A percentile compares a stretch with the other conserved stretches of the same genome.
Conservation (phyloP, 2,888 invertebrate genomes). For the Aricia artaxerxes region DNA sequence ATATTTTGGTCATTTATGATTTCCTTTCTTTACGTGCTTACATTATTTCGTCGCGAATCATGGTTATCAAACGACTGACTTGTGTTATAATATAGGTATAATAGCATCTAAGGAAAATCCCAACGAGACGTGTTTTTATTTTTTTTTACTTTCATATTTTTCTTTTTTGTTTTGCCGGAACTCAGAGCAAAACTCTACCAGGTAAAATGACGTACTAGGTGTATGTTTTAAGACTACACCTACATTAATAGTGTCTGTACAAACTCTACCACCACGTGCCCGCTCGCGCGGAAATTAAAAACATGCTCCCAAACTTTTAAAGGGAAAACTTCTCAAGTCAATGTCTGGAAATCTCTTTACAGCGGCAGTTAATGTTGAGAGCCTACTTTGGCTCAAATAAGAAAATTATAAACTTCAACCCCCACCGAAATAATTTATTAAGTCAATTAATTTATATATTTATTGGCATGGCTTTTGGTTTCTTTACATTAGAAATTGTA, state of each 20-base stretch:
- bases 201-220: no score
- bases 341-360: slow-evolving; percentile 50
- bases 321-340: slow-evolving; percentile 60
- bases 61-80: no score
- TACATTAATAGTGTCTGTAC: slow-evolving; percentile 40
- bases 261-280: slow-evolving; percentile 54
- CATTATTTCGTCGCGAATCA: no score
- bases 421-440: slow-evolving; percentile 5
- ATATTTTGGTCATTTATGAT: no score
- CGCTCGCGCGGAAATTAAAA: slow-evolving; percentile 72
- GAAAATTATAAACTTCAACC: slow-evolving; percentile 33
- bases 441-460: slow-evolving; percentile 35
- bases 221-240: not conserved
- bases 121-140: no score
- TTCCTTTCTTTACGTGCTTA: no score
- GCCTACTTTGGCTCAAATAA: slow-evolving; percentile 39
- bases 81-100: no score
- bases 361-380: slow-evolving; percentile 40
- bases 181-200: no score
- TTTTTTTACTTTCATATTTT: no score
- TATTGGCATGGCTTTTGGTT: slow-evolving; percentile 37
- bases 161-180: no score
- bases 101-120: no score
- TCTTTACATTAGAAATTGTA: not conserved
- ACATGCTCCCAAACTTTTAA: slow-evolving; percentile 63